Conservation (phyloP, 2,888 invertebrate species). For the Cataglyphis albicans region DNA sequence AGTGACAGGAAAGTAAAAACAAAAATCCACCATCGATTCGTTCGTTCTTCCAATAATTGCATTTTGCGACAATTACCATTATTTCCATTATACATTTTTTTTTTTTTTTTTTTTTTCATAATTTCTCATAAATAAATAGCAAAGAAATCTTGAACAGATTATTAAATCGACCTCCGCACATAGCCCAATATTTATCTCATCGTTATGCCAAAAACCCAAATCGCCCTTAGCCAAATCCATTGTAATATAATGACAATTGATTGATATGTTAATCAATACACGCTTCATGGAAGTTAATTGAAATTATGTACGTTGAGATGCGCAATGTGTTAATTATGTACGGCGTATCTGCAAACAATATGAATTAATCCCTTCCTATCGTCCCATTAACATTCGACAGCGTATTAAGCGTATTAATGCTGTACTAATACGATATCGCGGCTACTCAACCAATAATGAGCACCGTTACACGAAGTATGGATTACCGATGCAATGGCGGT, state of each 20-base stretch:
- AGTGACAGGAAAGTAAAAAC: conserved; percentile 36
- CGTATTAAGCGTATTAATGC: conserved; percentile 40
- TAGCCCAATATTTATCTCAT: background rate
- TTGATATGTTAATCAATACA: conserved; percentile 38
- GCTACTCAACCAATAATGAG: conserved; percentile 45
- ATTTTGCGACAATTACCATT: background rate
- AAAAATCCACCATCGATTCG: conserved; percentile 47
- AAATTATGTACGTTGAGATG: conserved; percentile 44
- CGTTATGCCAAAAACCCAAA: background rate
- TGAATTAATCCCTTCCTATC: conserved; percentile 50
- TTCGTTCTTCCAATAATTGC: conserved; percentile 1
- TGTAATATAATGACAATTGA: conserved; percentile 37
- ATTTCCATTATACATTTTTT: background rate
- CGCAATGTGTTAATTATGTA: conserved; percentile 41
- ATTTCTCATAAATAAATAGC: background rate
- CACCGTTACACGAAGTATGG: conserved; percentile 42
- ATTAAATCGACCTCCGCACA: background rate
- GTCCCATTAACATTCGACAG: conserved; percentile 47
- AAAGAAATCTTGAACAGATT: background rate
- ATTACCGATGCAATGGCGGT: conserved; percentile 45
- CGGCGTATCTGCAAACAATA: conserved; percentile 47
- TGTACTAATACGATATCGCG: conserved; percentile 33
- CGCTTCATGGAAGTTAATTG: conserved; percentile 39
- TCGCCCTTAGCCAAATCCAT: conserved; percentile 26
- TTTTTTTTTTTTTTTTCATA: too few relatives aligned